These are phyloP conservation scores for Platorchestia sp. DNA, from an alignment of 1,140 invertebrate species.

Conservation along the genomic window DNA sequence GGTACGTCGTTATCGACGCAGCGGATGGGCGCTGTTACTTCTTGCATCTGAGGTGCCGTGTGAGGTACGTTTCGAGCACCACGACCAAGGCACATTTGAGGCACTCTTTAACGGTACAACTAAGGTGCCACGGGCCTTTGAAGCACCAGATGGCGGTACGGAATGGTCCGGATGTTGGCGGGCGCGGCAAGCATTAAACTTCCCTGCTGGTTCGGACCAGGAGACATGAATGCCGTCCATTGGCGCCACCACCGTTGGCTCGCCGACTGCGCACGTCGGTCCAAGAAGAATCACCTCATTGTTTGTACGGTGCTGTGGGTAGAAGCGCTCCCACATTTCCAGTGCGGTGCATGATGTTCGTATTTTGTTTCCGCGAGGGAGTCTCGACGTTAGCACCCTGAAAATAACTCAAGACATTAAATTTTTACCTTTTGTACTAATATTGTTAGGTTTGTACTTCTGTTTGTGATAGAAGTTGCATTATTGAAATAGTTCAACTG, in stretches of 20 bases:
- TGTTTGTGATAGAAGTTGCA: too few species aligned
- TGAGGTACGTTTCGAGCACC: neutral
- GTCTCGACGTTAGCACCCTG: too few species aligned
- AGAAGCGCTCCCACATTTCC: neutral
- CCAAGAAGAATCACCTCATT: neutral
- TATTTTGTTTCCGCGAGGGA: too few species aligned
- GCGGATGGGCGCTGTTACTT: neutral
- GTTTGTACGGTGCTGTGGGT: neutral
- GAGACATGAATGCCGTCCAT: neutral
- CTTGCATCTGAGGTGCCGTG: neutral
- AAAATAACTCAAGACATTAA: too few species aligned
- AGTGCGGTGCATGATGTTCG: too few species aligned
- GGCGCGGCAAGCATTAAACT: neutral
- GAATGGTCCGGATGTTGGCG: neutral
- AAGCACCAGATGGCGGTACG: neutral
- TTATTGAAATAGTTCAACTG: too few species aligned
- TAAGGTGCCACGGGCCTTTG: neutral
- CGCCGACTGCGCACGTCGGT: neutral
- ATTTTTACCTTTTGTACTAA: too few species aligned
- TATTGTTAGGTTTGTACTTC: too few species aligned
- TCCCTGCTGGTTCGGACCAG: neutral
- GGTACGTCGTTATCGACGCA: neutral
- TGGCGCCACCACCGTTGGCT: neutral
- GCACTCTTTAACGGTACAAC: too few species aligned
- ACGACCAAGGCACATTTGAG: neutral